These are phyloP conservation scores for Steinernema feltiae DNA, from an alignment of 1,140 invertebrate genomes.

Conservation along the genomic window DNA sequence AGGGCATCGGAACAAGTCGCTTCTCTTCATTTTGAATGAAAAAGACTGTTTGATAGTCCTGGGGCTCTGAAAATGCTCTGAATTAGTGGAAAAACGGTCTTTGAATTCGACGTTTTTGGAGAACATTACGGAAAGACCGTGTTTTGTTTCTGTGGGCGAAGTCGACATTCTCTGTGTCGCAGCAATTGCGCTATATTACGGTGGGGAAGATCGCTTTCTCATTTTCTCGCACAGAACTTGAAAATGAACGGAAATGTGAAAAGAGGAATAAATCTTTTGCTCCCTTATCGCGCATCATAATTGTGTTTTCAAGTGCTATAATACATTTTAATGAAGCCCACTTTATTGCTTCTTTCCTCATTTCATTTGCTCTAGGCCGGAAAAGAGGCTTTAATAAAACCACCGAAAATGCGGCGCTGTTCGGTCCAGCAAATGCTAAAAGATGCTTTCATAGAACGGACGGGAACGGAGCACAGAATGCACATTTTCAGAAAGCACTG, in stretches of 20 bases:
- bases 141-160: too few species aligned
- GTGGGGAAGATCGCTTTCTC: too few species aligned
- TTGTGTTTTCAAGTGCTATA: background rate
- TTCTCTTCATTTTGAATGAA: conserved; percentile 5
- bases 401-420: background rate
- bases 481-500: background rate
- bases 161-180: too few species aligned
- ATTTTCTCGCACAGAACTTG: too few species aligned
- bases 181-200: too few species aligned
- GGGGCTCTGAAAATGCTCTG: background rate
- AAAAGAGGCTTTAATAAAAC: background rate
- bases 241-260: background rate
- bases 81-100: too few species aligned
- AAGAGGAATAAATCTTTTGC: background rate
- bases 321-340: background rate
- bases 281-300: background rate
- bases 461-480: background rate
- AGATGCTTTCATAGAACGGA: background rate
- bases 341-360: background rate
- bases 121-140: background rate
- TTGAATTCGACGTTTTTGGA: background rate
- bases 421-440: background rate
- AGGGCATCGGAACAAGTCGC: background rate
- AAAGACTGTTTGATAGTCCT: background rate
- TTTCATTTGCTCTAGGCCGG: background rate